Evolutionary conservation across 2,113 vertebrate species (phyloP), one percentile per base, ranked within the genome.

Genomic region (Nycticorax nycticorax): DNA sequence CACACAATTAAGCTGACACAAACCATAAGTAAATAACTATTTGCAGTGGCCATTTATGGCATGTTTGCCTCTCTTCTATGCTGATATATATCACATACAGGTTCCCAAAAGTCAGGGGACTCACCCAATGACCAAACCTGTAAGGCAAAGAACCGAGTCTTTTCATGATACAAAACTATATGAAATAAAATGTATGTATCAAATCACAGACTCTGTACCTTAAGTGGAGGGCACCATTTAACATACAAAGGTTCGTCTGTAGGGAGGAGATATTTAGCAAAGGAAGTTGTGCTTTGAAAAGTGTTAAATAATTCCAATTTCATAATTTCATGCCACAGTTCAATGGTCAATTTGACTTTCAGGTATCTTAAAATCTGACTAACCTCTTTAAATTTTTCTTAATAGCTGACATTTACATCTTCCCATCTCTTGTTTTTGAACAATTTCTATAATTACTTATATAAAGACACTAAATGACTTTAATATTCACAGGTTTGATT

Each of bases 401-500:
- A 93, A 77, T 80, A 83, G 62, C 23, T 96, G 92, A 79, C 92
- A 97, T 97, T 97, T 97, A 86, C 78, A 89, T 97, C 92, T 96
- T 92, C 77, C 77, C 64, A 89, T 77, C 88, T 92, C 92, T 92
- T 92, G 26, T 82, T 96, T 57, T 82, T 92, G 12, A 37, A 96
- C 1, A 1, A 74, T 92, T 96, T 95, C 88, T 92, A 47, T 97
- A 97, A 97, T 97, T 93, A 94, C 74, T 92, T 75, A 85, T 76
- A 94, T 89, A 88, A 80, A 76, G 33, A 45, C 79, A 92, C 84
- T 84, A 96, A 93, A 97, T 91, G 4, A 59, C 53, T 92, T 95
- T 68, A 88, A 97, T 95, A 96, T 97, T 98, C 92, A 92, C 48
- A 77, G 86, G 27, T 95, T 95, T 97, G 94, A 96, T 97, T 95